Evolutionary conservation across 2,888 invertebrate species (phyloP).

Genomic region (Heliconius ethilla): DNA sequence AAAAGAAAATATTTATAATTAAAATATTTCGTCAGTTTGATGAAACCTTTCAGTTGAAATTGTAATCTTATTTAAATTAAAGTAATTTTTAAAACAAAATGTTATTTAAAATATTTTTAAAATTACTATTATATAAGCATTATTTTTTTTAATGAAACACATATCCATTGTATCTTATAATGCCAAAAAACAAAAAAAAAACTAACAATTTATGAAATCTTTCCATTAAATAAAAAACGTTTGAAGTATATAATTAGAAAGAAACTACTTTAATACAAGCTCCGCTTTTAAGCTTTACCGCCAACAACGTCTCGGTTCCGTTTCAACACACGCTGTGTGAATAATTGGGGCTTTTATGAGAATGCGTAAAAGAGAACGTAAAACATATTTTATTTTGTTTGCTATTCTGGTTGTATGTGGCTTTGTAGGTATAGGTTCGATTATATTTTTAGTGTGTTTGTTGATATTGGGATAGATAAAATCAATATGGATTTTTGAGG

Average conservation of each 20-base stretch:
- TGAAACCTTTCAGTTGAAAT: too few species aligned
- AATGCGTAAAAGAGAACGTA: slow-evolving; percentile 5
- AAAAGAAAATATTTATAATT: too few species aligned
- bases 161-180: background rate
- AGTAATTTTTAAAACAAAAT: too few species aligned
- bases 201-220: background rate
- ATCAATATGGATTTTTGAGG: too few species aligned
- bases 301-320: slow-evolving; percentile 26
- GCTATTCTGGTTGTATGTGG: background rate
- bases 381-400: background rate
- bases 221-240: background rate
- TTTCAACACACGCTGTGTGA: slow-evolving; percentile 6
- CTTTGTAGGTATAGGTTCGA: background rate
- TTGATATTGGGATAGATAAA: too few species aligned
- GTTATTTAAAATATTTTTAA: too few species aligned
- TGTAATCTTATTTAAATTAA: too few species aligned
- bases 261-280: slow-evolving; percentile 5
- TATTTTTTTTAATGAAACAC: background rate
- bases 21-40: too few species aligned
- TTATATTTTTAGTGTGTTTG: background rate
- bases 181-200: background rate
- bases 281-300: slow-evolving; percentile 4
- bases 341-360: slow-evolving; percentile 15
- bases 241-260: slow-evolving; percentile 16
- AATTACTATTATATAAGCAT: too few species aligned